Conservation (phyloP, 1,140 invertebrate genomes). For the Proales similis region DNA sequence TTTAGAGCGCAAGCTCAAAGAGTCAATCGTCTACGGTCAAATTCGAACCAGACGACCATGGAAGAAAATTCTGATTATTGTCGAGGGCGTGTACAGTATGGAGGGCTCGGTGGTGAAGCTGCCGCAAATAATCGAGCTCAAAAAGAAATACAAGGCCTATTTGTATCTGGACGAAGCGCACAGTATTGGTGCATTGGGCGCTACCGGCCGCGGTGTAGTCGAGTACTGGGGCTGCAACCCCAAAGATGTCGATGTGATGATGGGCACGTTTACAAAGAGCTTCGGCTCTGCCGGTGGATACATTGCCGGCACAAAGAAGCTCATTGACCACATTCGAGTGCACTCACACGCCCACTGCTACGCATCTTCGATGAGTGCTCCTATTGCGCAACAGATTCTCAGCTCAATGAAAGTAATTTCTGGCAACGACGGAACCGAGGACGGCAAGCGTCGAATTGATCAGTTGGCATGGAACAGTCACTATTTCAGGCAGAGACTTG, state of each 20-base stretch:
- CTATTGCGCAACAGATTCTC: constrained; percentile 81
- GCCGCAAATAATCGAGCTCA: constrained; percentile 77
- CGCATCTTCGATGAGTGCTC: constrained; percentile 78
- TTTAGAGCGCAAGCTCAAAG: constrained; percentile 71
- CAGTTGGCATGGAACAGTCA: constrained; percentile 73
- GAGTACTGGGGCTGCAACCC: constrained; percentile 76
- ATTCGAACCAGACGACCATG: constrained; percentile 69
- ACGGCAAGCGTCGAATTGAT: constrained; percentile 62
- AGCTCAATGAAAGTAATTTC: constrained; percentile 78
- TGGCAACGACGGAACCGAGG: constrained; percentile 70
- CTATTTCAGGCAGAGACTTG: constrained; percentile 76
- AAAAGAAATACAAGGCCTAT: constrained; percentile 85
- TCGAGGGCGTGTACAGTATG: constrained; percentile 96
- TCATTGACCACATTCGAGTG: constrained; percentile 71
- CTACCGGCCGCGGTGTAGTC: constrained; percentile 74
- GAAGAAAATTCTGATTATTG: constrained; percentile 86
- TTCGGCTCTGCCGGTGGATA: constrained; percentile 97
- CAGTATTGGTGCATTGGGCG: constrained; percentile 84
- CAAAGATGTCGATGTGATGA: constrained; percentile 85
- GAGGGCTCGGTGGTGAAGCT: constrained; percentile 88
- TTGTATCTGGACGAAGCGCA: constrained; percentile 92
- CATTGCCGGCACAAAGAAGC: constrained; percentile 76
- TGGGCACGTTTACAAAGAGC: constrained; percentile 92
- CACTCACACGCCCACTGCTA: constrained; percentile 78
- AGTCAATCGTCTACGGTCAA: constrained; percentile 73